Evolutionary conservation across 2,888 invertebrate genomes (phyloP).

Genomic region (Lathronympha strigana): DNA sequence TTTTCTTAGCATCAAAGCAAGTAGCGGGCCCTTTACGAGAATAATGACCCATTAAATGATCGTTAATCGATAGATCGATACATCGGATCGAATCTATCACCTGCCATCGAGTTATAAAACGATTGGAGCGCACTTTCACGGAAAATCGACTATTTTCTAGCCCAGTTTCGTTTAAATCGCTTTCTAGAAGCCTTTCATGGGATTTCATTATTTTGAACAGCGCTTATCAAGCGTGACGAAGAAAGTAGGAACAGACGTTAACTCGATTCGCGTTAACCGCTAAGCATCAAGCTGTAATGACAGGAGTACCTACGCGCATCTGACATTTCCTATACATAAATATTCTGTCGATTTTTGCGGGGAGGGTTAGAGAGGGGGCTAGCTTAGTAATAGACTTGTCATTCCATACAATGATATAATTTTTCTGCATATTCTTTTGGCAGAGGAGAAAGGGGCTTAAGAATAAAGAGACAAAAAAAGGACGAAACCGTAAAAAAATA

Average conservation of each 20-base stretch:
- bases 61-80: constrained; percentile 39
- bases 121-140: constrained; percentile 54
- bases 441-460: no score
- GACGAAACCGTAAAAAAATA: no score
- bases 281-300: neutral
- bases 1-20: constrained; percentile 8
- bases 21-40: constrained; percentile 22
- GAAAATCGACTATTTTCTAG: constrained; percentile 55
- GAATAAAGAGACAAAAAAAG: no score
- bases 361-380: no score
- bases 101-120: constrained; percentile 41
- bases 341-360: no score
- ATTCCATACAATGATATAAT: no score
- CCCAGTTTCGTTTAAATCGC: constrained; percentile 56
- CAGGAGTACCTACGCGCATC: neutral
- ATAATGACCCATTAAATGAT: constrained; percentile 33
- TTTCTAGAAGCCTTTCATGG: constrained; percentile 56
- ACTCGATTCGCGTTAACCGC: constrained; percentile 1
- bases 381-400: no score
- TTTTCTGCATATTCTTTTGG: no score
- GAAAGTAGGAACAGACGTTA: constrained; percentile 27
- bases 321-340: neutral
- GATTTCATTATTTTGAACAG: constrained; percentile 43
- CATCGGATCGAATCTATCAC: constrained; percentile 35
- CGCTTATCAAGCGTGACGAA: constrained; percentile 26